These are phyloP conservation scores for Nyctibius bracteatus DNA, from an alignment of 2,113 vertebrate species.

Conservation along the genomic window DNA sequence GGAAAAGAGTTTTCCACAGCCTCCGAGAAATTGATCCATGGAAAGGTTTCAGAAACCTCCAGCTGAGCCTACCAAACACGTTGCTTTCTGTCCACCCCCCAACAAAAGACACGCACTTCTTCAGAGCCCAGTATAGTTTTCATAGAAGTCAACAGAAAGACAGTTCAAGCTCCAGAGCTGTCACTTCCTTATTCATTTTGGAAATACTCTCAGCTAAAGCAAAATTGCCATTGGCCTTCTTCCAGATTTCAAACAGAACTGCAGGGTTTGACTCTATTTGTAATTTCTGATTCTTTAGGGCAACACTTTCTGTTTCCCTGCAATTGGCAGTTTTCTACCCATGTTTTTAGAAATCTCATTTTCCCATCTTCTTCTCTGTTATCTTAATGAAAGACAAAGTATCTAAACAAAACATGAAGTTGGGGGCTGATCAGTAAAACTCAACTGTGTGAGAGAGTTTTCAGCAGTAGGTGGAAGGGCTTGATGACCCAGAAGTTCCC, in stretches of 20 bases:
- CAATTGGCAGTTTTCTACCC: neutral
- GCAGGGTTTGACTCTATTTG: neutral
- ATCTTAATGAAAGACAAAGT: neutral
- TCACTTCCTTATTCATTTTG: neutral
- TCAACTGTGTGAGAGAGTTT: neutral
- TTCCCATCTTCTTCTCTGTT: neutral
- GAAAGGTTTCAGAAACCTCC: neutral
- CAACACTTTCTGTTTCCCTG: neutral
- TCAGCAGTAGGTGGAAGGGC: neutral
- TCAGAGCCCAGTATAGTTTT: neutral
- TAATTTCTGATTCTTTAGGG: neutral
- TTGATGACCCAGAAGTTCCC: neutral
- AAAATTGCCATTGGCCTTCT: neutral
- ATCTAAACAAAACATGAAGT: neutral
- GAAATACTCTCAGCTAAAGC: neutral
- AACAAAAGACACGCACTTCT: neutral
- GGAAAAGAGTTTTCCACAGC: neutral
- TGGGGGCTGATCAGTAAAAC: neutral
- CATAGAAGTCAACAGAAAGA: neutral
- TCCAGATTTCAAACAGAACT: neutral
- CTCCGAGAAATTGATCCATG: neutral
- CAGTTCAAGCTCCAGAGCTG: neutral
- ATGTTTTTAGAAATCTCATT: neutral
- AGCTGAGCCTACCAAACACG: neutral
- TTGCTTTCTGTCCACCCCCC: neutral